phyloP scores from a whole-genome alignment of 2,113 vertebrate species.

The Coregonus clupeaformis region DNA sequence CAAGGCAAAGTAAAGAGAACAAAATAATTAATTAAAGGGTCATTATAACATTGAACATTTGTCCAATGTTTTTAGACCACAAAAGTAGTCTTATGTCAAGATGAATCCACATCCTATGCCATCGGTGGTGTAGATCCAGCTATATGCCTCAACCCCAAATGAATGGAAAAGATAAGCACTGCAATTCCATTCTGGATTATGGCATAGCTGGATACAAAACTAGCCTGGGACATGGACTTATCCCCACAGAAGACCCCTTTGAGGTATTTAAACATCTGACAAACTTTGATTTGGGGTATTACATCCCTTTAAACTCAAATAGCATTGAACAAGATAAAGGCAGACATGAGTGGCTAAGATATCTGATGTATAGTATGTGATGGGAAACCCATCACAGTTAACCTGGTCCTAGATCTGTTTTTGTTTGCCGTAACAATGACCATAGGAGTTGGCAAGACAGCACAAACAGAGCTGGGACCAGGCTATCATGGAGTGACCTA shows the following conservation, averaged over 20 bases:
- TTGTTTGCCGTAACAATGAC: background rate
- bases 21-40: conserved; percentile 4
- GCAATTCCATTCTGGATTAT: no score
- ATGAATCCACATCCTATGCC: no score
- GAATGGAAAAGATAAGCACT: no score
- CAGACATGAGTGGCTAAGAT: conserved; percentile 30
- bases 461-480: background rate
- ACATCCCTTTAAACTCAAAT: conserved; percentile 37
- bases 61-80: no score
- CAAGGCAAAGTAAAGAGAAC: background rate
- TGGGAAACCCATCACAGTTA: conserved; percentile 32
- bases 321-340: conserved; percentile 30
- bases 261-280: conserved; percentile 41
- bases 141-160: no score
- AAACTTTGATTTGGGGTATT: conserved; percentile 38
- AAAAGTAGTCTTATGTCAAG: no score
- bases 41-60: no score
- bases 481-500: conserved; percentile 27
- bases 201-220: no score
- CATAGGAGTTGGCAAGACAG: background rate
- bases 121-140: no score
- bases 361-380: conserved; percentile 20
- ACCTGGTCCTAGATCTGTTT: no score
- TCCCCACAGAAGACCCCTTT: background rate
- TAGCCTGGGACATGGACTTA: no score